Evolutionary conservation across 2,888 invertebrate genomes (phyloP).

Genomic region (Seira musarum): DNA sequence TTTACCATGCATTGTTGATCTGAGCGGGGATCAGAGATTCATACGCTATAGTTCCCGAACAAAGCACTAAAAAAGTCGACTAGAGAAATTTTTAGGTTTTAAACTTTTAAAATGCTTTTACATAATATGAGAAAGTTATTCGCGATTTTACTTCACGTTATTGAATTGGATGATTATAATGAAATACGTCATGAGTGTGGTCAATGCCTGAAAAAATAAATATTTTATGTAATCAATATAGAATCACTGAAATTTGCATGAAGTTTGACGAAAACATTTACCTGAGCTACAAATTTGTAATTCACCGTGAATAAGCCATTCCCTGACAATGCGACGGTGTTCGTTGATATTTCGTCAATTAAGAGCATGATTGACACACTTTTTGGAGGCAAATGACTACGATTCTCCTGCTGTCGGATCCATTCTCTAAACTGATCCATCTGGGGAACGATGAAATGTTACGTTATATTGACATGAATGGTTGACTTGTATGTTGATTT

Average conservation of each 20-base stretch:
- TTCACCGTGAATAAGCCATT: constrained; percentile 40
- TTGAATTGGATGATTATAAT: constrained; percentile 44
- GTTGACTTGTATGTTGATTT: too few species aligned
- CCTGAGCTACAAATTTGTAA: constrained; percentile 49
- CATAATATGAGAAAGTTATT: too few species aligned
- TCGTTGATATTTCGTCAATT: constrained; percentile 34
- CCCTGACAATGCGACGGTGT: constrained; percentile 33
- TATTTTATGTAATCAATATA: background rate
- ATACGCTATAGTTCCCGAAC: too few species aligned
- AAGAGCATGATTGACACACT: constrained; percentile 26
- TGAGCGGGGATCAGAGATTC: too few species aligned
- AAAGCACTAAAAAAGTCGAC: too few species aligned
- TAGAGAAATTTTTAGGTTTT: too few species aligned
- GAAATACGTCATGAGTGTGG: constrained; percentile 43
- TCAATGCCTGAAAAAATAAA: constrained; percentile 23
- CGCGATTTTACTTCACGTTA: too few species aligned
- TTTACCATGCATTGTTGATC: too few species aligned
- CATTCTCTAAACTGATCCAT: constrained; percentile 45
- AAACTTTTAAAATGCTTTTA: too few species aligned
- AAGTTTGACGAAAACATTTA: too few species aligned
- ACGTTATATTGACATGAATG: background rate
- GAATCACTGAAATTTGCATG: background rate
- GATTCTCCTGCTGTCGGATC: constrained; percentile 25
- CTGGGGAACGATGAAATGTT: background rate
- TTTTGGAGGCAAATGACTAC: constrained; percentile 15